Evolutionary conservation across 2,113 vertebrate species (phyloP).

Genomic region (Natator depressus): DNA sequence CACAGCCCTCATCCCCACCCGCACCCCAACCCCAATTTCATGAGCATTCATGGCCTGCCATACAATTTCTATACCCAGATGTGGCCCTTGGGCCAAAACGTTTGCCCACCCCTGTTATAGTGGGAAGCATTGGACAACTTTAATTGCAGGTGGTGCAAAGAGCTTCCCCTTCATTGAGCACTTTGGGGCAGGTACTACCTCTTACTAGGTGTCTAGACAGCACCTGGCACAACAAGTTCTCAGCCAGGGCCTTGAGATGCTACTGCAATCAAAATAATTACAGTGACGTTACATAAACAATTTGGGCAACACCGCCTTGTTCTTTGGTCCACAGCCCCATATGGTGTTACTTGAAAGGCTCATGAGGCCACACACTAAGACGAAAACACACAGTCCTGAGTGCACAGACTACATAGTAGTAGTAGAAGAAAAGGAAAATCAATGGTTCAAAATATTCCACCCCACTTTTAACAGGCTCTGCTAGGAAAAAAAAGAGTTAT

Average conservation of each 20-base stretch:
- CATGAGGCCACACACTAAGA: not conserved
- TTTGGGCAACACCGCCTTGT: not conserved
- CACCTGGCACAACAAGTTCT: not conserved
- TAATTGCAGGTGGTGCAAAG: not conserved
- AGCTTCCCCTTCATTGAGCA: not conserved
- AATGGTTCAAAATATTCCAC: not conserved
- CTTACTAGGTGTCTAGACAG: not conserved
- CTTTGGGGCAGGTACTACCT: too few relatives aligned
- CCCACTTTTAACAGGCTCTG: not conserved
- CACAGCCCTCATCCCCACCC: too few relatives aligned
- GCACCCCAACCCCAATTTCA: too few relatives aligned
- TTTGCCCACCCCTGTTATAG: too few relatives aligned
- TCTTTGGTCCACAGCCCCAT: not conserved
- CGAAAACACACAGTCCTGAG: not conserved
- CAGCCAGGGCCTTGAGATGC: not conserved
- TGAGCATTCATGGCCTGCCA: too few relatives aligned
- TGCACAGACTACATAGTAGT: not conserved
- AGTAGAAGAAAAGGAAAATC: not conserved
- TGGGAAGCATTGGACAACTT: not conserved
- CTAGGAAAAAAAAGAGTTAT: not conserved
- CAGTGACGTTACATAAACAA: not conserved
- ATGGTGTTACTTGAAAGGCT: rapidly evolving
- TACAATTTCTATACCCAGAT: too few relatives aligned
- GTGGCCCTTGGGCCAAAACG: too few relatives aligned
- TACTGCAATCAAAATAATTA: not conserved